Base-by-base conservation (phyloP, 2,113 vertebrate species). In the Myotis brandtii region DNA sequence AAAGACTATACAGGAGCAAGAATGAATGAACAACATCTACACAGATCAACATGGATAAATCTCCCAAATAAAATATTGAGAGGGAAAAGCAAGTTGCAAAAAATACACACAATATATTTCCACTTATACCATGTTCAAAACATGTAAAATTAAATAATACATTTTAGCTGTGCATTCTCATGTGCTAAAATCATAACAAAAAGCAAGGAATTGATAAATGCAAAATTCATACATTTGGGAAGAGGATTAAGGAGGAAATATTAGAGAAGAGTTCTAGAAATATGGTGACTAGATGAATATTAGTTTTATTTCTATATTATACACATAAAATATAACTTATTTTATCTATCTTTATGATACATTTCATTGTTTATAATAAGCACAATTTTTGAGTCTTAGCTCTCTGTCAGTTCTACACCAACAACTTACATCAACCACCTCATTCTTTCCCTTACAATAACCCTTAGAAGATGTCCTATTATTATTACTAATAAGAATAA, bases 351-450 rank as follows among this genome's bases (percentile, higher is more conserved):
- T 79, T 80, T 93, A 46, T 59, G 83, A 62, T 13, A 9, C 34
- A 82, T 87, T 86, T 73, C 23, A 79, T 25, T 89, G 5, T 67
- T 96, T 34, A 92, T 40, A 52, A 34, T 40, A 93, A 89, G 75
- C 37, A 17, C 52, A 14, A 73, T 62, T 83, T 92, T 9, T 82
- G 52, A 62, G 40, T 27, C 25, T 56, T 87, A 59, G 17, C 5
- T 88, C 21, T 70, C 20, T 50, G 21, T 88, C 64, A 75, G 32
- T 59, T 16, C 48, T 69, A 17, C 48, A 54, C 5, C 1, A 34
- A 46, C 3, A 91, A 25, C 17, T 75, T 76, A 30, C 4, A 50
- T 20, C 43, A n/a, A 80, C 48, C 34, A 64, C 21, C 21, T 9
- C 2, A 16, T 56, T 56, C 72, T 59, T 48, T 50, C 17, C 40